Percentiles rank a stretch among this genome's conserved stretches.
Evolutionary conservation across 2,797 vertebrate species (phyloP).

Genomic region (Ctenopoma kingsleyae): DNA sequence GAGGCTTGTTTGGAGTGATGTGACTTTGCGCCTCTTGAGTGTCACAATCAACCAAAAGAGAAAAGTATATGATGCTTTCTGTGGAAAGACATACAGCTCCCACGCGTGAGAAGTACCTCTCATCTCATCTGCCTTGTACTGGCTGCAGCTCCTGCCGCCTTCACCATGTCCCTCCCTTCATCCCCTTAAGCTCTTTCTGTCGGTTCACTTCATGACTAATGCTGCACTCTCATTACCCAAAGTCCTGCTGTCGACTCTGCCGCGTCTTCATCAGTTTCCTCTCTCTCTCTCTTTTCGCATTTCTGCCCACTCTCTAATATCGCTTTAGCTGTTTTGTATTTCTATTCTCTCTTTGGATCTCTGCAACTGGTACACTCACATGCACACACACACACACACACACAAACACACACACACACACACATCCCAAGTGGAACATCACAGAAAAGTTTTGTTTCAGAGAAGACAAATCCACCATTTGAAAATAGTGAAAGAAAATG

Average conservation of each 20-base stretch:
- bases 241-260: constrained; percentile 49
- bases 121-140: constrained; percentile 11
- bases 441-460: background rate
- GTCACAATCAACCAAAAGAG: constrained; percentile 48
- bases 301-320: constrained; percentile 33
- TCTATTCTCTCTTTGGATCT: constrained; percentile 11
- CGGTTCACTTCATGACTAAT: constrained; percentile 55
- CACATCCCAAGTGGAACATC: constrained; percentile 1
- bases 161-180: constrained; percentile 30
- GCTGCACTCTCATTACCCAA: constrained; percentile 59
- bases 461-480: background rate
- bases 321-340: constrained; percentile 29
- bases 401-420: background rate
- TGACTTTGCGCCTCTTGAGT: constrained; percentile 21
- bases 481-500: constrained; percentile 6
- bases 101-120: constrained; percentile 24
- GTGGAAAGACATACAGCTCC: constrained; percentile 14
- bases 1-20: constrained; percentile 35
- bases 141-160: constrained; percentile 39
- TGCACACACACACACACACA: background rate
- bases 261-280: constrained; percentile 30
- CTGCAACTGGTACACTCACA: background rate
- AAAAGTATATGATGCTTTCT: constrained; percentile 35
- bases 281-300: constrained; percentile 33
- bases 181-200: constrained; percentile 44